Evolutionary conservation across 2,888 invertebrate species (phyloP), one percentile per base, ranked within the genome.

Genomic region (Steinernema scapterisci): DNA sequence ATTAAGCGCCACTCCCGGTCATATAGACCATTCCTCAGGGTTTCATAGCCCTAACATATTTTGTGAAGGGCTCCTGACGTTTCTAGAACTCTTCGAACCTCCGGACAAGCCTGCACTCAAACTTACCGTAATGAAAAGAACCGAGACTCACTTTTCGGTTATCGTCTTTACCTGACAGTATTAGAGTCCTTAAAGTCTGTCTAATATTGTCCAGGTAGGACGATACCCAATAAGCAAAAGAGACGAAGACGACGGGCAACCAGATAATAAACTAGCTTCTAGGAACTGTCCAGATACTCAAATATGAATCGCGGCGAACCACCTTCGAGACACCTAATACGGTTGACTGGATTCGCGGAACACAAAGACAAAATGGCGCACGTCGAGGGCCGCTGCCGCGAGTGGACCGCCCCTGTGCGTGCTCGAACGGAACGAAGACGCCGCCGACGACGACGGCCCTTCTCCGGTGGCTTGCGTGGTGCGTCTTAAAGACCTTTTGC

Each of bases 151-250:
- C 19, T 48, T 19, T 48, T 16, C 16, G 63, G 63, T 27, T 63
- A 63, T 63, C 63, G 63, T 63, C 63, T 27, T 63, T 31, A 27
- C 63, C 38, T 27, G 38, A 38, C 63, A 63, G 38, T 63, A 63
- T 63, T 63, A 63, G 63, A 63, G 5, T 7, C 13, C 16, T 63
- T 31, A 25, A 27, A 13, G 5, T 63, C 63, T 31, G 1, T 63
- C 63, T 63, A 63, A 63, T 63, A 63, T 13, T 63, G 63, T 13
- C 16, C 27, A 38, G 63, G 27, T 31, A 63, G 38, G 63, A 63
- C 63, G 63, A 63, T 63, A 63, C 3, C 38, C 38, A 38, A 38
- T 38, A n/a, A n/a, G n/a, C n/a, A n/a, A n/a, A n/a, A n/a, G n/a
- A n/a, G n/a, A n/a, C n/a, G n/a, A n/a, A n/a, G n/a, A n/a, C n/a